Conservation (phyloP, 1,140 invertebrate genomes). For the Asobara japonica region DNA sequence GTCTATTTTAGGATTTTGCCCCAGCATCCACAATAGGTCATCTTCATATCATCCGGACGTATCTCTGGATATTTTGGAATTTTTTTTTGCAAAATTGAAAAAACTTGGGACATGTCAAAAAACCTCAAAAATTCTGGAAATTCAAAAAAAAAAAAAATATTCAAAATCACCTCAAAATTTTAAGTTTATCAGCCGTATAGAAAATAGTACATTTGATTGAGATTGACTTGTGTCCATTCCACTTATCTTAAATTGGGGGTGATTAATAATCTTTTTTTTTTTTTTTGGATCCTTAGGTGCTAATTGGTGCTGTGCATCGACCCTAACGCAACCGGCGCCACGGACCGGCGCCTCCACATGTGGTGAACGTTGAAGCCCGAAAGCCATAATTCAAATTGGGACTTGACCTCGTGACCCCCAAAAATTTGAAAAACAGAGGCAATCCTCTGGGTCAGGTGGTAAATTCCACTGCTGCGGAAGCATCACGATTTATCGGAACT, state of each 20-base stretch:
- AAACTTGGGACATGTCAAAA: neutral
- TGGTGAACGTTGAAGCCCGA: slow-evolving; percentile 37
- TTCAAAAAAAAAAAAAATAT: no score
- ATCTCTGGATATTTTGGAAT: no score
- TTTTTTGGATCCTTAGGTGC: slow-evolving; percentile 48
- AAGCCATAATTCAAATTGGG: slow-evolving; percentile 51
- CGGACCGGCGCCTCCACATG: slow-evolving; percentile 56
- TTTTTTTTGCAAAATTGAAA: no score
- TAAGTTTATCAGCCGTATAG: neutral
- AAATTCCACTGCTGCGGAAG: slow-evolving; percentile 42
- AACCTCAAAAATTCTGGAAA: neutral
- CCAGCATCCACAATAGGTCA: neutral
- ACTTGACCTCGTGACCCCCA: slow-evolving; percentile 30
- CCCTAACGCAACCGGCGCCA: slow-evolving; percentile 52
- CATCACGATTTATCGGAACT: slow-evolving; percentile 15
- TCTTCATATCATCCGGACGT: no score
- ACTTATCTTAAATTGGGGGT: neutral
- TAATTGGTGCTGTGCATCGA: slow-evolving; percentile 55
- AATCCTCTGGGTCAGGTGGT: slow-evolving; percentile 48
- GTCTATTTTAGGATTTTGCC: no score
- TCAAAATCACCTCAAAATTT: no score
- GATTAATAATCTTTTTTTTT: neutral
- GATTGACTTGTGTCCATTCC: neutral
- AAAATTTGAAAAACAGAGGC: neutral
- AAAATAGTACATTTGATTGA: neutral